Conservation (phyloP, 1,140 invertebrate species). For the Ooceraea biroi region DNA sequence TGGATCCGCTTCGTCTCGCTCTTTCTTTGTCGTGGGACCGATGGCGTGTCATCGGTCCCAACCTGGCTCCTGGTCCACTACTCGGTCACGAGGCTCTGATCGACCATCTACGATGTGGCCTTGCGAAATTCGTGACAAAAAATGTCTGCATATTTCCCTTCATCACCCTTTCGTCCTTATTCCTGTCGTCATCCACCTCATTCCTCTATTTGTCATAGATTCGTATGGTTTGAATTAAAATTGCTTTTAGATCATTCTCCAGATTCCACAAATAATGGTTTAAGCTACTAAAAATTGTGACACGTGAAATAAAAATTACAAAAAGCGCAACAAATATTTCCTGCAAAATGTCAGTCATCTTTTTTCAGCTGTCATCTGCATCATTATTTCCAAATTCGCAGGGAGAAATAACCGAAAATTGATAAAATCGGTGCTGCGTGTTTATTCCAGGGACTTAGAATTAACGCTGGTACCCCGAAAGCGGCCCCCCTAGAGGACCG, state of each 20-base stretch:
- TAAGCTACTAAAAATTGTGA: slow-evolving; percentile 16
- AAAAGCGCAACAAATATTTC: neutral
- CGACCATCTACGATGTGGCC: slow-evolving; percentile 67
- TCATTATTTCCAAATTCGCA: neutral
- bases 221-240: slow-evolving; percentile 47
- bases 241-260: neutral
- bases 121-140: slow-evolving; percentile 73
- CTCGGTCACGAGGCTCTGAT: slow-evolving; percentile 69
- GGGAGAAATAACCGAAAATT: neutral
- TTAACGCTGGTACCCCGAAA: slow-evolving; percentile 1
- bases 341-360: too few relatives aligned
- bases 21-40: slow-evolving; percentile 74
- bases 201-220: slow-evolving; percentile 36
- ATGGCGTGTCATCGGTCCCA: slow-evolving; percentile 71
- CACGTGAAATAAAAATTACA: neutral
- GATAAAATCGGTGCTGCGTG: neutral
- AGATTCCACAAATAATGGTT: slow-evolving; percentile 17
- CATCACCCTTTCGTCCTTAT: slow-evolving; percentile 43
- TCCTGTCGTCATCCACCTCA: neutral
- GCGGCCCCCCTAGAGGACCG: neutral
- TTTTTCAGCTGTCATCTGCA: too few relatives aligned
- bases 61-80: slow-evolving; percentile 60
- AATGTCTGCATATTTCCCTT: slow-evolving; percentile 53
- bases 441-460: neutral
- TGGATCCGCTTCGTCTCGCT: slow-evolving; percentile 66